These are phyloP conservation scores for Rattus rattus DNA, from an alignment of 2,113 vertebrate genomes.

Conservation along the genomic window DNA sequence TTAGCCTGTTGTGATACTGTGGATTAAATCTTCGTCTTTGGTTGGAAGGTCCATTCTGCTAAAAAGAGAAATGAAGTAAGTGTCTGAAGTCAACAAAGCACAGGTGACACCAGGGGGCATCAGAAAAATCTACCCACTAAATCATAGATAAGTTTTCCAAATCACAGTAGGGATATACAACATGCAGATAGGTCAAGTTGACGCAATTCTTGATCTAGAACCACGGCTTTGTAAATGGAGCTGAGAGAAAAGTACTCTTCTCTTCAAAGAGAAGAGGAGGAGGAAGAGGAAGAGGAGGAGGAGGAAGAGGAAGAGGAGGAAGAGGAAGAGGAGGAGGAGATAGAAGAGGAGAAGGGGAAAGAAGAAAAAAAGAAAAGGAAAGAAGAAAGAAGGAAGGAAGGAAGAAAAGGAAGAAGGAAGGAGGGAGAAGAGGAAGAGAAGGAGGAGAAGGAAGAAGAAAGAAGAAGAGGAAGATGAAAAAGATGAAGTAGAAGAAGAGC, in stretches of 20 bases:
- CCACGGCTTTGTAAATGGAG: background rate
- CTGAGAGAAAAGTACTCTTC: background rate
- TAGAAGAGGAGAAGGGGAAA: accelerated
- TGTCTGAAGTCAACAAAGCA: slow-evolving; percentile 50
- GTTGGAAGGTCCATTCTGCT: slow-evolving; percentile 84
- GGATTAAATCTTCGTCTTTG: slow-evolving; percentile 88
- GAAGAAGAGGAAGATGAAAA: no score
- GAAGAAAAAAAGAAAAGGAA: background rate
- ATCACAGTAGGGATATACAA: background rate
- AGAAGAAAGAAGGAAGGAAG: no score
- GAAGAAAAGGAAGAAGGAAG: no score
- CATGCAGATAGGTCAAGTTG: background rate
- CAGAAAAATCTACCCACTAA: background rate
- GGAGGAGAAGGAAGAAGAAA: no score
- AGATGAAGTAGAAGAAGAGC: no score
- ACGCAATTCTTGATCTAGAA: background rate
- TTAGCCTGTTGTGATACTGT: slow-evolving; percentile 85
- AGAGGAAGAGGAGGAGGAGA: background rate
- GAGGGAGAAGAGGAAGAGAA: no score
- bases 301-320: background rate
- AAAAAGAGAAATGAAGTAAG: slow-evolving; percentile 68
- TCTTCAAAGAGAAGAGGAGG: background rate
- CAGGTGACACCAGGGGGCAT: background rate
- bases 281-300: background rate
- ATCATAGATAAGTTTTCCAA: background rate